A percentile compares a stretch with the other conserved stretches of the same genome.
Evolutionary conservation across 2,113 vertebrate species (phyloP).

Genomic region (Oncorhynchus keta): DNA sequence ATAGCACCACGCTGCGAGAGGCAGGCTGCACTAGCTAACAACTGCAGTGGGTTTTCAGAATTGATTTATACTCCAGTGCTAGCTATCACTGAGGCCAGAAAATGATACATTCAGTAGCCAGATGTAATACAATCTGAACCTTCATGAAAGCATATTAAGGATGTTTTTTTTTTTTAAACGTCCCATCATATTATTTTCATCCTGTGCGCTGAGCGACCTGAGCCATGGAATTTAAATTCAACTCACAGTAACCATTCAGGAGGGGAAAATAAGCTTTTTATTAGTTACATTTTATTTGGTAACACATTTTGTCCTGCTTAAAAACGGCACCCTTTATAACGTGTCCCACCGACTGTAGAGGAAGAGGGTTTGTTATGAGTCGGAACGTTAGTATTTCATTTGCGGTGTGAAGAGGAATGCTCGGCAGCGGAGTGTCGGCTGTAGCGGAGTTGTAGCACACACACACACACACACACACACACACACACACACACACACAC

Average conservation of each 20-base stretch:
- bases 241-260: conserved; percentile 16
- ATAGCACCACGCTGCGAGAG: too few relatives aligned
- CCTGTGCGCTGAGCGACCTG: not conserved
- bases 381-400: too few relatives aligned
- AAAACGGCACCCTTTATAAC: conserved; percentile 28
- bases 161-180: not conserved
- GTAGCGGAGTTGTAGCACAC: too few relatives aligned
- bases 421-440: too few relatives aligned
- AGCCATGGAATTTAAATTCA: conserved; percentile 50
- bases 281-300: conserved; percentile 62
- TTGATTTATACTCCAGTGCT: too few relatives aligned
- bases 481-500: too few relatives aligned
- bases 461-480: too few relatives aligned
- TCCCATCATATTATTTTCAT: conserved; percentile 19
- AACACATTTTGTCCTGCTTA: conserved; percentile 51
- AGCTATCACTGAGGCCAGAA: too few relatives aligned
- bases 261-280: conserved; percentile 34
- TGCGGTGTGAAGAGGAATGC: too few relatives aligned
- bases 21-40: not conserved
- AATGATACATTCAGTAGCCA: too few relatives aligned
- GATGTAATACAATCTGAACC: too few relatives aligned
- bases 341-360: conserved; percentile 4
- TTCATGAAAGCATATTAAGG: not conserved
- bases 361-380: not conserved
- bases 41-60: not conserved